These are phyloP conservation scores for Rugalucina vietnamica DNA, from an alignment of 2,888 invertebrate genomes.

Conservation along the genomic window DNA sequence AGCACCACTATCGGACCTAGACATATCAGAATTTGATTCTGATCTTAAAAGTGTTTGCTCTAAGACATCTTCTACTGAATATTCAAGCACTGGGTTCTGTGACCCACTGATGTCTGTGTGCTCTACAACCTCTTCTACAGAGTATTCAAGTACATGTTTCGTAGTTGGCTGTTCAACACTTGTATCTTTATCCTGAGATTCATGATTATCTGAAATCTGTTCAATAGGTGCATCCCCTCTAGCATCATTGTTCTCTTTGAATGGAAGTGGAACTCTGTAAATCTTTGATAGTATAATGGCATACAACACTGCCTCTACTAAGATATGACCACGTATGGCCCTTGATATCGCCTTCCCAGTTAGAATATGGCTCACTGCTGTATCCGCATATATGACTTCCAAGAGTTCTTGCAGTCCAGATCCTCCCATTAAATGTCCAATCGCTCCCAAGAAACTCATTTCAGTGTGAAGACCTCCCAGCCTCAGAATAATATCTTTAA, in stretches of 20 bases:
- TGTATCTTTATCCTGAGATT: not conserved
- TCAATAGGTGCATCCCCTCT: not conserved
- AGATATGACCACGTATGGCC: slow-evolving; percentile 11
- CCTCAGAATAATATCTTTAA: not conserved
- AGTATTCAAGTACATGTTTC: not conserved
- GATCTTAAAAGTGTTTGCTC: not conserved
- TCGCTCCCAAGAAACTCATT: slow-evolving; percentile 20
- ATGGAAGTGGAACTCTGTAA: not conserved
- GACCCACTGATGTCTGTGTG: not conserved
- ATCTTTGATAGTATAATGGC: not conserved
- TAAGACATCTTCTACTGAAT: not conserved
- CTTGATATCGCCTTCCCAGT: slow-evolving; percentile 27
- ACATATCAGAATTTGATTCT: not conserved
- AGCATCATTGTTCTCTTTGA: not conserved
- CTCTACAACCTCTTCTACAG: not conserved
- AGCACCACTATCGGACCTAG: not conserved
- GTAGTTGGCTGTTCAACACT: not conserved
- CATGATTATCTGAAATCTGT: not conserved
- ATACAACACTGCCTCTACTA: not conserved
- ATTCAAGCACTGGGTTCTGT: not conserved
- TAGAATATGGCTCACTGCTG: not conserved
- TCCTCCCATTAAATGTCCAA: slow-evolving; percentile 15
- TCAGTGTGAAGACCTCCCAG: slow-evolving; percentile 5
- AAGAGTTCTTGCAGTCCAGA: slow-evolving; percentile 18
- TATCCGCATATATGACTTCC: slow-evolving; percentile 1